Percentiles rank a stretch among this genome's conserved stretches.
These are phyloP conservation scores for Thunnus albacares DNA, from an alignment of 2,797 vertebrate species.

Conservation along the genomic window DNA sequence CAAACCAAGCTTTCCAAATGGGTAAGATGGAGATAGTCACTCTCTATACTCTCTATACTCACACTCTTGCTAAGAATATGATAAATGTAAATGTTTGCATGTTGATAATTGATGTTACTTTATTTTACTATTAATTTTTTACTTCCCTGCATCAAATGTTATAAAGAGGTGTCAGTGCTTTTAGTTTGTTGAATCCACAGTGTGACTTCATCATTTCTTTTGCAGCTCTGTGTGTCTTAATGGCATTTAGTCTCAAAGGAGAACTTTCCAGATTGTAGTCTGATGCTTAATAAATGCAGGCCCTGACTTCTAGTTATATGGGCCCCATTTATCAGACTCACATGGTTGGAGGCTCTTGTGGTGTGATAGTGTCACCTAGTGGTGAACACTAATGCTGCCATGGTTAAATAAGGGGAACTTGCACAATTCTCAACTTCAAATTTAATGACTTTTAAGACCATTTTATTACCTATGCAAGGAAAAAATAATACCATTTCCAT, in stretches of 20 bases:
- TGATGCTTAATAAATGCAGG: not conserved
- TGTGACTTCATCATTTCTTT: not conserved
- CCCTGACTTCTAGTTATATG: not conserved
- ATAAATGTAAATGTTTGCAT: too few species aligned
- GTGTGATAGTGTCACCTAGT: slow-evolving; percentile 30
- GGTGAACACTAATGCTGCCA: not conserved
- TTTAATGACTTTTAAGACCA: too few species aligned
- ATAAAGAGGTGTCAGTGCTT: not conserved
- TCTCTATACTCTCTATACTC: too few species aligned
- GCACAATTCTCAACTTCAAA: too few species aligned
- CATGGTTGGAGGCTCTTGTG: not conserved
- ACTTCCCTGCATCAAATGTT: too few species aligned
- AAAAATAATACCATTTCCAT: too few species aligned
- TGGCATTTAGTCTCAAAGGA: not conserved
- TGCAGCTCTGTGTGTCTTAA: not conserved
- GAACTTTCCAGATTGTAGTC: not conserved
- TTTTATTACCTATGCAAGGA: too few species aligned
- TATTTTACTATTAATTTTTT: too few species aligned
- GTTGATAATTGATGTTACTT: too few species aligned
- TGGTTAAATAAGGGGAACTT: not conserved
- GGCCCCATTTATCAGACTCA: not conserved
- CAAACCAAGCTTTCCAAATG: not conserved
- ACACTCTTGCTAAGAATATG: too few species aligned
- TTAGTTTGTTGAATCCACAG: not conserved
- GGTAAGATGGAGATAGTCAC: not conserved